Conservation (phyloP, 2,888 invertebrate genomes). For the Mamestra brassicae region DNA sequence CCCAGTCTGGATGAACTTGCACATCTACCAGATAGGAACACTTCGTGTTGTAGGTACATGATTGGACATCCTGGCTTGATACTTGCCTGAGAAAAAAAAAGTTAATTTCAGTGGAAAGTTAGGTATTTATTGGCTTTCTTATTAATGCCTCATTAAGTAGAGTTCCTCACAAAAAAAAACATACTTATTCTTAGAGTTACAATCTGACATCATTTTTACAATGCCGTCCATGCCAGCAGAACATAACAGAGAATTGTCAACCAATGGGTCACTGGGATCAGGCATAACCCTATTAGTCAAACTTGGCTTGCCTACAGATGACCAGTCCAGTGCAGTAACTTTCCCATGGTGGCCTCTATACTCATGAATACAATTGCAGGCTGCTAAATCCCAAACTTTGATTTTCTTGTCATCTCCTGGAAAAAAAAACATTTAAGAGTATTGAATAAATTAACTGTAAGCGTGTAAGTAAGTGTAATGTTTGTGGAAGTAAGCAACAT, state of each 20-base stretch:
- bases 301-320: slow-evolving; percentile 81
- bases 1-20: slow-evolving; percentile 88
- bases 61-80: slow-evolving; percentile 83
- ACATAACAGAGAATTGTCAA: slow-evolving; percentile 90
- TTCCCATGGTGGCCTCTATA: slow-evolving; percentile 92
- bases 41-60: slow-evolving; percentile 87
- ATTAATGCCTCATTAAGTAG: background rate
- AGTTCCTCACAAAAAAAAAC: slow-evolving; percentile 48
- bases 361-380: slow-evolving; percentile 92
- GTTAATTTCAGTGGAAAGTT: background rate
- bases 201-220: slow-evolving; percentile 93
- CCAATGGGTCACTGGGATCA: slow-evolving; percentile 76
- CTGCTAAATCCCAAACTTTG: slow-evolving; percentile 94
- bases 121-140: background rate
- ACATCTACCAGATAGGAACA: slow-evolving; percentile 89
- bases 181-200: slow-evolving; percentile 84
- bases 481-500: no score
- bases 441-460: background rate
- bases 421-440: slow-evolving; percentile 19
- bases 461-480: background rate
- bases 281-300: slow-evolving; percentile 78
- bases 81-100: slow-evolving; percentile 79
- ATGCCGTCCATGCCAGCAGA: slow-evolving; percentile 93
- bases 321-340: slow-evolving; percentile 92
- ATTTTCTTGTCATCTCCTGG: slow-evolving; percentile 93